Evolutionary conservation across 1,140 invertebrate genomes (phyloP).

Genomic region (Rhizoglyphus robini): DNA sequence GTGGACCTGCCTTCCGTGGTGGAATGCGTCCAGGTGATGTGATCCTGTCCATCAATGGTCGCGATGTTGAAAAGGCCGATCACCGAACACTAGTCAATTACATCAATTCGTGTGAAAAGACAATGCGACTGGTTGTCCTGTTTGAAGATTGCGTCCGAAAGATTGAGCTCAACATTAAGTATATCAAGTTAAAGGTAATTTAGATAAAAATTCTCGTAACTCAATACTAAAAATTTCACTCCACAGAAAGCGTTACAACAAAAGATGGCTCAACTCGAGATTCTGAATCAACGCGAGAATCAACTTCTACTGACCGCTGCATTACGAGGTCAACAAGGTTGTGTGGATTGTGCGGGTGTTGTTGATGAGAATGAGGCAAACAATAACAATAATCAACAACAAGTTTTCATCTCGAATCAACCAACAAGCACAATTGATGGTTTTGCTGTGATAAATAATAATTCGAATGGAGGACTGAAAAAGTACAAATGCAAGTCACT

Average conservation of each 20-base stretch:
- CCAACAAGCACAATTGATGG: no score
- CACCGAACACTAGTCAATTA: conserved; percentile 77
- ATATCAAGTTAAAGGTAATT: conserved; percentile 59
- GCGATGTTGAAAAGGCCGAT: conserved; percentile 68
- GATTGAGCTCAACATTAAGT: conserved; percentile 77
- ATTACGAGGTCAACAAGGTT: background rate
- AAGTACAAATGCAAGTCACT: conserved; percentile 4
- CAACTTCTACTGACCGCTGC: conserved; percentile 41
- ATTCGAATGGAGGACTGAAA: background rate
- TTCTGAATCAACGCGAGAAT: conserved; percentile 62
- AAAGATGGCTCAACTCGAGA: conserved; percentile 70
- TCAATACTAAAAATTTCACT: conserved; percentile 1
- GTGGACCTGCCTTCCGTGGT: conserved; percentile 70
- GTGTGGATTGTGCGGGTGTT: background rate
- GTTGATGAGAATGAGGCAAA: background rate
- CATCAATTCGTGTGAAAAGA: conserved; percentile 71
- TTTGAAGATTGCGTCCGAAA: conserved; percentile 89
- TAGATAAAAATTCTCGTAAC: background rate
- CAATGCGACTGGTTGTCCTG: conserved; percentile 84
- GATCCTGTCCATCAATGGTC: conserved; percentile 83
- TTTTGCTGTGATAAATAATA: no score
- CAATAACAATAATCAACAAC: conserved; percentile 5
- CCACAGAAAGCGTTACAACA: conserved; percentile 52
- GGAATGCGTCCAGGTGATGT: conserved; percentile 87
- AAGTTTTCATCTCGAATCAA: background rate